Percentiles rank a stretch among this genome's conserved stretches.
These are phyloP conservation scores for Mythimna pallens DNA, from an alignment of 2,888 invertebrate species.

Conservation along the genomic window DNA sequence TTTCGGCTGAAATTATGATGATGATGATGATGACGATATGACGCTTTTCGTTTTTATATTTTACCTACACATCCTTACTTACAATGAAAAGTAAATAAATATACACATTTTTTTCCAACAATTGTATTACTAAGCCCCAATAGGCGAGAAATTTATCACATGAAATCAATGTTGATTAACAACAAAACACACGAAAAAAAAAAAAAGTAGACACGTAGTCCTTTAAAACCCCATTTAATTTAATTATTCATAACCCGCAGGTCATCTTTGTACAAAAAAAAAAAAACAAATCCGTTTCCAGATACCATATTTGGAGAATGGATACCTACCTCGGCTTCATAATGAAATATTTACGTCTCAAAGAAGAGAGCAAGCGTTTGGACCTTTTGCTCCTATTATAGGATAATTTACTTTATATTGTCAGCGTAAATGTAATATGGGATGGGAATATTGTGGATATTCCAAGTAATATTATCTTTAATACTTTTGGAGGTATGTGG, in stretches of 20 bases:
- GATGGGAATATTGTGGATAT: conserved; percentile 60
- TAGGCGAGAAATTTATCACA: background rate
- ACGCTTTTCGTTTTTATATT: too few species aligned
- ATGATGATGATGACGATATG: too few species aligned
- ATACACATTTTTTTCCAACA: conserved; percentile 6
- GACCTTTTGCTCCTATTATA: conserved; percentile 70
- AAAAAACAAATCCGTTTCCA: conserved; percentile 27
- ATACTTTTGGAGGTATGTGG: too few species aligned
- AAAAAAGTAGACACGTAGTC: conserved; percentile 1
- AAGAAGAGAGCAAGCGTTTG: conserved; percentile 56
- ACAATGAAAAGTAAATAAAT: too few species aligned
- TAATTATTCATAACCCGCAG: conserved; percentile 62
- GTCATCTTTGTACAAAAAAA: conserved; percentile 46
- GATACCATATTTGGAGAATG: conserved; percentile 63
- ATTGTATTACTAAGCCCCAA: background rate
- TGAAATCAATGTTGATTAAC: background rate
- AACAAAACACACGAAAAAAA: background rate
- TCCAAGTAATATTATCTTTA: background rate
- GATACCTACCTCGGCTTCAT: conserved; percentile 46
- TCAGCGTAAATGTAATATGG: conserved; percentile 68
- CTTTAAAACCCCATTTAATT: conserved; percentile 53
- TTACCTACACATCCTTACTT: background rate
- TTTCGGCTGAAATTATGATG: too few species aligned
- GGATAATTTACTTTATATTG: conserved; percentile 86
- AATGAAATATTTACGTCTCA: conserved; percentile 61